These are phyloP conservation scores for Cephus rjabovi DNA, from an alignment of 2,888 invertebrate genomes.

Conservation along the genomic window DNA sequence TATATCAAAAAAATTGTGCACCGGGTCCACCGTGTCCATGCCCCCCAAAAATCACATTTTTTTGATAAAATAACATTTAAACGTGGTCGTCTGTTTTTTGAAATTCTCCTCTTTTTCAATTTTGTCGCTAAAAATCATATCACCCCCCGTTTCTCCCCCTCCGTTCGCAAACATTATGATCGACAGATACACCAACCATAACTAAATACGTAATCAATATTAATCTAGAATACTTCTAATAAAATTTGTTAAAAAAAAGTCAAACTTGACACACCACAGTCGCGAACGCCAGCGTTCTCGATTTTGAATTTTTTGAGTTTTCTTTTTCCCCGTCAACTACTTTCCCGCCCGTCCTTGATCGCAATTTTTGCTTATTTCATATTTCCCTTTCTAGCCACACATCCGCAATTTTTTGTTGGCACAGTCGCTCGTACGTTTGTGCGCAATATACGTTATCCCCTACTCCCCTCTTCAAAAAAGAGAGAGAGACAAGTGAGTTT, in stretches of 20 bases:
- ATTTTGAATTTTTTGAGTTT: slow-evolving; percentile 4
- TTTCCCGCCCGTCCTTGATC: neutral
- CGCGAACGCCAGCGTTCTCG: neutral
- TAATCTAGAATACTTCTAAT: slow-evolving; percentile 4
- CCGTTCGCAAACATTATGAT: neutral
- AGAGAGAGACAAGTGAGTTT: neutral
- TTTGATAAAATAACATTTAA: neutral
- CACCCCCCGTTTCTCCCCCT: neutral
- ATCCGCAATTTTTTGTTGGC: slow-evolving; percentile 6
- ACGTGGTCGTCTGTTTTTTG: neutral
- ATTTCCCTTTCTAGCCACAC: neutral
- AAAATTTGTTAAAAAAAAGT: slow-evolving; percentile 3
- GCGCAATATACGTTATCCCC: neutral
- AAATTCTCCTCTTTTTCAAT: neutral
- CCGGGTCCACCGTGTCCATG: neutral
- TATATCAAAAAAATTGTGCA: neutral
- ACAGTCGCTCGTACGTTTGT: slow-evolving; percentile 7
- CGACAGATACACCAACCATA: neutral
- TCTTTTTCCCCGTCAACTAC: neutral
- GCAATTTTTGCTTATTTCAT: neutral
- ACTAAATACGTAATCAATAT: slow-evolving; percentile 12
- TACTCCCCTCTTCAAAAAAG: too few species aligned
- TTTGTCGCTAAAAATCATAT: neutral
- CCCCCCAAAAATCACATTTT: neutral
- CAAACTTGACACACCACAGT: slow-evolving; percentile 9